These are phyloP conservation scores for Charadrius vociferus DNA, from an alignment of 2,113 vertebrate species.

Conservation along the genomic window DNA sequence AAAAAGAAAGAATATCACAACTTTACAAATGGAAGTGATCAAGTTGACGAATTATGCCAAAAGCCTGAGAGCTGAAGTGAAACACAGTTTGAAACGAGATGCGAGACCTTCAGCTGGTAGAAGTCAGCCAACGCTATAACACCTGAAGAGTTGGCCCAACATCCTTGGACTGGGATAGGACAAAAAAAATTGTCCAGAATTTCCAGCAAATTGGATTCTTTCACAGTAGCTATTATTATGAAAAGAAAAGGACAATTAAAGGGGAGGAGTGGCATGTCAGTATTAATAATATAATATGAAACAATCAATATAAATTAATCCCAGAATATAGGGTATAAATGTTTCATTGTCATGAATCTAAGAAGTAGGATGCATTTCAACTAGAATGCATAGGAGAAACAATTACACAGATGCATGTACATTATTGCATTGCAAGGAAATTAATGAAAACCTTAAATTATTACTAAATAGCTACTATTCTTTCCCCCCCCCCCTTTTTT, in stretches of 20 bases:
- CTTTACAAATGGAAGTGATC: not conserved
- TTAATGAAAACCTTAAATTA: constrained; percentile 57
- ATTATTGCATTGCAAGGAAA: constrained; percentile 26
- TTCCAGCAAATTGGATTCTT: not conserved
- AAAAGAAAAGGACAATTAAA: constrained; percentile 29
- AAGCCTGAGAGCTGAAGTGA: not conserved
- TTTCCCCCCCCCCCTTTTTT: fast-evolving
- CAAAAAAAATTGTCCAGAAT: not conserved
- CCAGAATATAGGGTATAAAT: constrained; percentile 17
- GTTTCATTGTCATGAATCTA: constrained; percentile 12
- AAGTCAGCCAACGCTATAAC: not conserved
- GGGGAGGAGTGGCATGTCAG: not conserved
- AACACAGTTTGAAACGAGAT: not conserved
- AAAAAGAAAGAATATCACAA: not conserved
- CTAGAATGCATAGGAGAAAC: constrained; percentile 19
- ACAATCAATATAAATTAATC: constrained; percentile 5
- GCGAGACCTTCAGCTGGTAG: not conserved
- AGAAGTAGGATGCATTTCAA: constrained; percentile 9
- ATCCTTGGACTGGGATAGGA: not conserved
- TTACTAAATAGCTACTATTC: constrained; percentile 39
- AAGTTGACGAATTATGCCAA: not conserved
- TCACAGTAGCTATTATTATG: not conserved
- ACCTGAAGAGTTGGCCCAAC: not conserved
- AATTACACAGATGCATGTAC: constrained; percentile 49
- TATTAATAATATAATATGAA: constrained; percentile 17